Evolutionary conservation across 2,888 invertebrate species (phyloP).

Genomic region (Cheilosia grossa): DNA sequence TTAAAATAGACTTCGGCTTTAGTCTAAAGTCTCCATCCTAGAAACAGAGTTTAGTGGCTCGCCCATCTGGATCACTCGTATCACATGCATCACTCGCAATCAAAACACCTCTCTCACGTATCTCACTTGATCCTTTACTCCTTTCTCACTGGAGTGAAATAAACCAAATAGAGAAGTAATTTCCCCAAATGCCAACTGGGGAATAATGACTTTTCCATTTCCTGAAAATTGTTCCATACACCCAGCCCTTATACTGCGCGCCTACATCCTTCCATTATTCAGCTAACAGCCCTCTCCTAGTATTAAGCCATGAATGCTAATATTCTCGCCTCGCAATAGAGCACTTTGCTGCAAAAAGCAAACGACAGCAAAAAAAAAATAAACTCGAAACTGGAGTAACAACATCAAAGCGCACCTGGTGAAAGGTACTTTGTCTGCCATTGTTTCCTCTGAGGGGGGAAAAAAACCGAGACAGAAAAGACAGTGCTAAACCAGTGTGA

Average conservation of each 20-base stretch:
- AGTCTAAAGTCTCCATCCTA: too few relatives aligned
- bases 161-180: slow-evolving; percentile 42
- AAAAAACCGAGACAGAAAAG: neutral
- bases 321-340: slow-evolving; percentile 22
- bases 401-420: slow-evolving; percentile 43
- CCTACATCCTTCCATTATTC: neutral
- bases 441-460: slow-evolving; percentile 8
- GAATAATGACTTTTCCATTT: slow-evolving; percentile 40
- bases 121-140: slow-evolving; percentile 5
- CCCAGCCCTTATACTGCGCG: neutral
- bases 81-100: neutral
- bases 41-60: too few relatives aligned
- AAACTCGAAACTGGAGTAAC: neutral
- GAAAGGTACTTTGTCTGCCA: slow-evolving; percentile 28
- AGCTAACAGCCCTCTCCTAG: slow-evolving; percentile 8
- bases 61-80: too few relatives aligned
- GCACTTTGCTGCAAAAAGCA: slow-evolving; percentile 19
- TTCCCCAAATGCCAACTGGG: slow-evolving; percentile 55
- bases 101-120: neutral
- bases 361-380: slow-evolving; percentile 10
- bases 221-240: slow-evolving; percentile 19
- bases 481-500: slow-evolving; percentile 26
- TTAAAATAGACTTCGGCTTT: too few relatives aligned
- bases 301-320: slow-evolving; percentile 57
- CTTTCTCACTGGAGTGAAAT: neutral